These are phyloP conservation scores for Plutomurus gul DNA, from an alignment of 1,140 invertebrate species.

Conservation along the genomic window DNA sequence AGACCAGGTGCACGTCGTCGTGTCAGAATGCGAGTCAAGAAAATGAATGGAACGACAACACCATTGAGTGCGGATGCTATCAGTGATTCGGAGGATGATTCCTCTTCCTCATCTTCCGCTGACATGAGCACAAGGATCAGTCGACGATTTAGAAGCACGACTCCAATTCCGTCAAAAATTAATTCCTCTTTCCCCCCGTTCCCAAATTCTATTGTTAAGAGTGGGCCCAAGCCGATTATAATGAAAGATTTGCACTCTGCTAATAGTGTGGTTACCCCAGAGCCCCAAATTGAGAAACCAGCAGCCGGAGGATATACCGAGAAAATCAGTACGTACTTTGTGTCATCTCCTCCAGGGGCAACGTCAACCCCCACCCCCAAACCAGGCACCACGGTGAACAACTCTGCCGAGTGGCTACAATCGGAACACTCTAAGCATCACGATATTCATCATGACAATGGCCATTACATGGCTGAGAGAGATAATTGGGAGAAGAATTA, in stretches of 20 bases:
- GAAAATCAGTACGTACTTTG: slow-evolving; percentile 39
- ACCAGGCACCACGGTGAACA: not conserved
- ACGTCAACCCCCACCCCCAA: not conserved
- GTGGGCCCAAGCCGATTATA: slow-evolving; percentile 40
- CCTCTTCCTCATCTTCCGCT: not conserved
- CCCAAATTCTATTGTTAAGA: not conserved
- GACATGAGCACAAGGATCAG: not conserved
- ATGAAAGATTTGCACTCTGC: not conserved
- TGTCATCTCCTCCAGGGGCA: not conserved
- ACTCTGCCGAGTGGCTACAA: slow-evolving; percentile 45
- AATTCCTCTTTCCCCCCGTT: not conserved
- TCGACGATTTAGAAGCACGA: slow-evolving; percentile 37
- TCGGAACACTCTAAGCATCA: slow-evolving; percentile 34
- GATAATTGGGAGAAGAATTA: slow-evolving; percentile 50
- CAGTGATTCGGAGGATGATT: not conserved
- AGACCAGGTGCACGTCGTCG: not conserved
- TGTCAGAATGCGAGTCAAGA: slow-evolving; percentile 35
- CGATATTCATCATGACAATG: slow-evolving; percentile 28
- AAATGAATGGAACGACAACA: slow-evolving; percentile 27
- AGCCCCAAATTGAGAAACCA: slow-evolving; percentile 46
- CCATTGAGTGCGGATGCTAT: not conserved
- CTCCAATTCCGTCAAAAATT: not conserved
- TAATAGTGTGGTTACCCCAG: not conserved
- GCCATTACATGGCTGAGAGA: slow-evolving; percentile 12
- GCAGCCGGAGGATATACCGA: slow-evolving; percentile 18